Conservation (phyloP, 1,140 invertebrate species). For the Camponotus pennsylvanicus region DNA sequence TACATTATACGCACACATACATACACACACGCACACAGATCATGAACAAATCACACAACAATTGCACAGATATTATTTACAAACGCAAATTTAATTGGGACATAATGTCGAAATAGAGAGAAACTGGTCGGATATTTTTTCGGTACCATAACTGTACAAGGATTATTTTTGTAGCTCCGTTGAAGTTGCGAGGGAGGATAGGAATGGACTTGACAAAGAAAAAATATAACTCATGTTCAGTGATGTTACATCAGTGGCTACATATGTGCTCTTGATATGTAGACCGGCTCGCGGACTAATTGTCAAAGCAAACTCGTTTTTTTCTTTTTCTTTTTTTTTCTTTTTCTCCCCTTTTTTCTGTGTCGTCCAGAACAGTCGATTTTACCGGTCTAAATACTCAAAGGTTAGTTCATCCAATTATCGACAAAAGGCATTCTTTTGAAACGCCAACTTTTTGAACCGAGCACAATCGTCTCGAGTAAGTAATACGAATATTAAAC, state of each 20-base stretch:
- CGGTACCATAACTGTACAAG: slow-evolving; percentile 16
- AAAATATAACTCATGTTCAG: slow-evolving; percentile 16
- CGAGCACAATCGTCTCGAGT: slow-evolving; percentile 1
- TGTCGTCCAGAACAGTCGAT: background rate
- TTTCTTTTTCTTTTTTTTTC: background rate
- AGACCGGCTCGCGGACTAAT: background rate
- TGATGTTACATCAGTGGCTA: background rate
- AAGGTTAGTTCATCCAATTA: slow-evolving; percentile 42
- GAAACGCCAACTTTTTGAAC: slow-evolving; percentile 8
- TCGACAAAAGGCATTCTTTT: slow-evolving; percentile 40
- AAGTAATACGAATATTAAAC: slow-evolving; percentile 9
- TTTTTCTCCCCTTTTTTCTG: background rate
- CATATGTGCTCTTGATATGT: background rate
- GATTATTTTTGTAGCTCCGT: slow-evolving; percentile 27
- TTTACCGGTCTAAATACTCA: slow-evolving; percentile 31
- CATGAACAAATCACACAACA: slow-evolving; percentile 13
- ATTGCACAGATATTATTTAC: slow-evolving; percentile 11
- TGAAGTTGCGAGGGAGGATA: background rate
- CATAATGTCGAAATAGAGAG: background rate
- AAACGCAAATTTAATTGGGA: background rate
- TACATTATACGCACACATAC: background rate
- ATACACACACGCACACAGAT: background rate
- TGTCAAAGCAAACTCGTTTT: slow-evolving; percentile 20
- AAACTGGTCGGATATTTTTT: slow-evolving; percentile 1
- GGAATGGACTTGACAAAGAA: background rate